phyloP scores from a whole-genome alignment of 2,888 invertebrate species.

The Cataglyphis altisquamis region DNA sequence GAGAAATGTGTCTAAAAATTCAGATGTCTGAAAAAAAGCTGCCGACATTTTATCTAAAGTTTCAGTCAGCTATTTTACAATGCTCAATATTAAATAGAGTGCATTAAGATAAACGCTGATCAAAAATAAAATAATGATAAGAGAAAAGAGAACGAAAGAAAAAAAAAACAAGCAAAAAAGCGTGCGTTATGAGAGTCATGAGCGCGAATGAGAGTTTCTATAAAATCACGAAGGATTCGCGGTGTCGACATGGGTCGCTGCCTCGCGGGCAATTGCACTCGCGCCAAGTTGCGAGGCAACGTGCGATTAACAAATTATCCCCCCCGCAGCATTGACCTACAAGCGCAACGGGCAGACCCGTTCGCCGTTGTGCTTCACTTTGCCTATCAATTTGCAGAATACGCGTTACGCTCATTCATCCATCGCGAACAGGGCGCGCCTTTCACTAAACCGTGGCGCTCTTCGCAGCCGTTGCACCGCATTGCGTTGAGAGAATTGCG shows the following conservation, averaged over 20 bases:
- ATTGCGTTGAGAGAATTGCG: not conserved
- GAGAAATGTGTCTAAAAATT: too few species aligned
- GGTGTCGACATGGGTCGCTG: slow-evolving; percentile 14
- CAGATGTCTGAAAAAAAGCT: too few species aligned
- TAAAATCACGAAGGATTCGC: not conserved
- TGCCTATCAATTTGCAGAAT: slow-evolving; percentile 41
- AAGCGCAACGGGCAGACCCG: slow-evolving; percentile 28
- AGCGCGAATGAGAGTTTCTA: not conserved
- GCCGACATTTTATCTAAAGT: too few species aligned
- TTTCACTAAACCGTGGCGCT: slow-evolving; percentile 55
- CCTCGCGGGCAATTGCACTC: not conserved
- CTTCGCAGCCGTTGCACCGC: not conserved
- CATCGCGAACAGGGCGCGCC: slow-evolving; percentile 35
- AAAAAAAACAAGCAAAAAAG: not conserved
- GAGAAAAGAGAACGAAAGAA: not conserved
- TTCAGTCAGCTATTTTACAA: too few species aligned
- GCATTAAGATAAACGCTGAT: not conserved
- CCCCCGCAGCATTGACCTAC: slow-evolving; percentile 38
- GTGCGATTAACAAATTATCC: slow-evolving; percentile 56
- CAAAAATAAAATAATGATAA: not conserved
- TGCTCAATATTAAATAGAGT: not conserved
- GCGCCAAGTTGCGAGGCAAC: slow-evolving; percentile 31
- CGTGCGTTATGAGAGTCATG: not conserved
- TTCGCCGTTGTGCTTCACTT: slow-evolving; percentile 32
- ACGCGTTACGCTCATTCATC: slow-evolving; percentile 46